Base-by-base conservation (phyloP, 1,140 invertebrate species). In the Zaprionus africanus region DNA sequence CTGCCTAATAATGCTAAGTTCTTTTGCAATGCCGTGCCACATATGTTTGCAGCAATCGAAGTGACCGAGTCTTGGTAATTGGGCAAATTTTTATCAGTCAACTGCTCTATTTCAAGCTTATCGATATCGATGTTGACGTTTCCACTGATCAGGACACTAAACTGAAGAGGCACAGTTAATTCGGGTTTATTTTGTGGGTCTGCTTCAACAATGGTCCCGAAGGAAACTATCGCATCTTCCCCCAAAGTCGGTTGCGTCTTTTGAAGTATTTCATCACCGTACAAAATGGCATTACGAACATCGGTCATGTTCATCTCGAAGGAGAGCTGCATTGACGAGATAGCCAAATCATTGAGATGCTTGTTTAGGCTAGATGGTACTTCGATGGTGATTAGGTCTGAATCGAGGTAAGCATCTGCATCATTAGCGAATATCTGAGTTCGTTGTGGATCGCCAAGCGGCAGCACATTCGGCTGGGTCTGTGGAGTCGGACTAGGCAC, bases 291-390 rank as follows among this genome's bases (percentile, higher is more conserved):
- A 26, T 84, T 78, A 1, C 59, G 71, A 9, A 91, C 74, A 63
- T 78, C 91, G 0, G 85, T 86, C 90, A 91, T 90, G 26, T 91
- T 86, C 90, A 91, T 91, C 49, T 91, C 90, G 12, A 91, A 91
- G 7, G 85, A 82, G 28, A 91, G 34, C 31, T 91, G 67, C 90
- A 91, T 91, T 1, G 90, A 91, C 1, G 90, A 60, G 12, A 91
- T 77, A 36, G 90, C 85, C 82, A 91, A 66, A 0, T 90, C 80
- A 31, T 67, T 75, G 0, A 91, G 59, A 0, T 79, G 76, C 24
- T 78, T 49, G 28, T 76, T 76, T 7, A 91, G 41, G 5, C 34
- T 28, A 1, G 71, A 28, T 0, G 90, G 80, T 11, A 91, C 90
- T 49, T 77, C 74, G 7, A 86, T 69, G 12, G 63, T 74, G 1